A percentile compares a stretch with the other conserved stretches of the same genome.
Conservation (phyloP, 2,113 vertebrate genomes). For the Pipa parva region DNA sequence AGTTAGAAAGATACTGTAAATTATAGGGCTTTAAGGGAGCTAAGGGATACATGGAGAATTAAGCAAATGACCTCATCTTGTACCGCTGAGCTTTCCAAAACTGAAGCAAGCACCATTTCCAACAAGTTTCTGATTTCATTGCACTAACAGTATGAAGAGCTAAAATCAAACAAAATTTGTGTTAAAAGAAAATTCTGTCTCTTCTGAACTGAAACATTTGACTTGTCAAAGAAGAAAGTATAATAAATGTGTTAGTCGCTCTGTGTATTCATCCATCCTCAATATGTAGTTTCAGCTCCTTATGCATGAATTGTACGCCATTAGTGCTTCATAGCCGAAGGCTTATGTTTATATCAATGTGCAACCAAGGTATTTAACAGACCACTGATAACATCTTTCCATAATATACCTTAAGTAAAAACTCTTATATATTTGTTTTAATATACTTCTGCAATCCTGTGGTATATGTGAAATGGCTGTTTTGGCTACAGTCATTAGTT, state of each 20-base stretch:
- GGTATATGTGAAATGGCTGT: neutral
- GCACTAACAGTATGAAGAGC: neutral
- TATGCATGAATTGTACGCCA: no score
- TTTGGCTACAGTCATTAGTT: no score
- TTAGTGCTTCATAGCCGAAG: neutral
- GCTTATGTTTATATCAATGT: conserved; percentile 3
- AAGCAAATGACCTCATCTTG: no score
- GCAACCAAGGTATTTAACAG: neutral
- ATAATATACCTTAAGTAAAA: conserved; percentile 1
- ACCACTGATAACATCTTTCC: neutral
- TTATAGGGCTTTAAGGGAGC: no score
- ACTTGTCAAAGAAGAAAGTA: neutral
- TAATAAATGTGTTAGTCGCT: neutral
- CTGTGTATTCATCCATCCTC: neutral
- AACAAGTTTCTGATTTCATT: neutral
- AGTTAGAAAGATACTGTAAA: no score
- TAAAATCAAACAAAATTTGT: neutral
- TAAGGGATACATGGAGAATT: no score
- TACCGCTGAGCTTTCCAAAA: no score
- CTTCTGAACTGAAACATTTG: neutral
- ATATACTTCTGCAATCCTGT: neutral
- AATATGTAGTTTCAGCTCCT: neutral
- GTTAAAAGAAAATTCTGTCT: neutral
- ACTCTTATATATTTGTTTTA: no score
- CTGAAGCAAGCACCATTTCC: no score